These are phyloP conservation scores for Tichodroma muraria DNA, from an alignment of 2,113 vertebrate species.

Conservation along the genomic window DNA sequence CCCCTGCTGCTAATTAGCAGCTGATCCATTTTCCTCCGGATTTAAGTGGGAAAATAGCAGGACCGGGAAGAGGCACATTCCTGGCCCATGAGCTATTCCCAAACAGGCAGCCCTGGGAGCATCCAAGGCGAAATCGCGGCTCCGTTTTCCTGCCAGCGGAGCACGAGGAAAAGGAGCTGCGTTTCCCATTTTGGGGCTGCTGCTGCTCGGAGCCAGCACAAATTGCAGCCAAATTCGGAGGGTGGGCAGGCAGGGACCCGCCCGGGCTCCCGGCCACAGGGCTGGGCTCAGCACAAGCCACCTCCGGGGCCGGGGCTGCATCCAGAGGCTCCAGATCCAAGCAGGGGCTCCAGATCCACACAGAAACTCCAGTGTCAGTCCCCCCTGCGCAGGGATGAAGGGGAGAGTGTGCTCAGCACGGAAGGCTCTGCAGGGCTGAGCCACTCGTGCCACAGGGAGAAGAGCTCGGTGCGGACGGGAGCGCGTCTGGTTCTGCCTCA, in stretches of 20 bases:
- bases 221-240: background rate
- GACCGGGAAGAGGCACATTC: background rate
- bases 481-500: background rate
- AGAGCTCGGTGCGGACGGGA: background rate
- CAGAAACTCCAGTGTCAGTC: background rate
- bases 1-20: slow-evolving; percentile 22
- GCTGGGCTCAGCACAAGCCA: background rate
- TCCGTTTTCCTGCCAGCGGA: background rate
- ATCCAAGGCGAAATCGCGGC: background rate
- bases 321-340: background rate
- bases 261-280: background rate
- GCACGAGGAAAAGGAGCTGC: background rate
- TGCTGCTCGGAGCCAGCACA: background rate
- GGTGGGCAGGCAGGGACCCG: background rate
- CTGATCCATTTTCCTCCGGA: background rate
- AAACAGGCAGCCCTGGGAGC: background rate
- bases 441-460: background rate
- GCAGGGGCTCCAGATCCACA: background rate
- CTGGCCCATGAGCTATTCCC: slow-evolving; percentile 30
- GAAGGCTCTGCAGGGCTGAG: background rate
- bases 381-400: background rate
- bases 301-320: fast-evolving
- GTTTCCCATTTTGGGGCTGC: background rate
- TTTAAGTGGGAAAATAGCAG: slow-evolving; percentile 4
- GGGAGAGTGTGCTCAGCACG: fast-evolving